Conservation (phyloP, 2,797 vertebrate species). For the Caiman crocodilus region DNA sequence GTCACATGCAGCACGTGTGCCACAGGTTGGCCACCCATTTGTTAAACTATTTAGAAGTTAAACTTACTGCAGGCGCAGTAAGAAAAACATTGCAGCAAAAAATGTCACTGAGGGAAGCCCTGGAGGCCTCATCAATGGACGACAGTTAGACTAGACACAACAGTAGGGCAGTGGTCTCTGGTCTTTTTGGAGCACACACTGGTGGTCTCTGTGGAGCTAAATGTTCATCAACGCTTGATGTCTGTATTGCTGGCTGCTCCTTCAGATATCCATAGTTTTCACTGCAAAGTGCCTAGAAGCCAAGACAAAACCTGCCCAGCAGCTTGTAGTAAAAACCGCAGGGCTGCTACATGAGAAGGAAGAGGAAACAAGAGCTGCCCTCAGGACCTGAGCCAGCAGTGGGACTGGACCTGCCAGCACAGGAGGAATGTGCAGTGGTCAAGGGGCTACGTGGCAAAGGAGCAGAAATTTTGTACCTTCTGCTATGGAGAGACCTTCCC, state of each 20-base stretch:
- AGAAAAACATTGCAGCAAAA: neutral
- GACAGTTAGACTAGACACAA: neutral
- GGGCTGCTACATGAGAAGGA: neutral
- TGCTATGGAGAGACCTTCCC: neutral
- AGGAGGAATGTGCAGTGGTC: neutral
- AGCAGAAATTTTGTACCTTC: neutral
- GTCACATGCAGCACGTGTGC: too few relatives aligned
- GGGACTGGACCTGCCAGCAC: neutral
- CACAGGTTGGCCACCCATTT: too few relatives aligned
- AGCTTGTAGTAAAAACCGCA: slow-evolving; percentile 57
- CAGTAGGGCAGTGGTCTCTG: neutral
- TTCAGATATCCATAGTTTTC: slow-evolving; percentile 39
- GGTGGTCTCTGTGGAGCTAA: neutral
- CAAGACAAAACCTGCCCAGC: slow-evolving; percentile 20
- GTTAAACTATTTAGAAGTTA: rapidly evolving
- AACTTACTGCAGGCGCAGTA: neutral
- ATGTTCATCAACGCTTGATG: slow-evolving; percentile 5
- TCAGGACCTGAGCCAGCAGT: neutral
- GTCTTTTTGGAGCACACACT: neutral
- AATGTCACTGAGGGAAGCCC: neutral
- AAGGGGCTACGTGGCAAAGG: neutral
- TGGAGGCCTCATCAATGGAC: neutral
- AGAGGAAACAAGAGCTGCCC: neutral
- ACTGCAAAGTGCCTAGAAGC: slow-evolving; percentile 30
- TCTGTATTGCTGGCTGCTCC: slow-evolving; percentile 31